These are phyloP conservation scores for Halesus radiatus DNA, from an alignment of 1,140 invertebrate genomes.

Conservation along the genomic window DNA sequence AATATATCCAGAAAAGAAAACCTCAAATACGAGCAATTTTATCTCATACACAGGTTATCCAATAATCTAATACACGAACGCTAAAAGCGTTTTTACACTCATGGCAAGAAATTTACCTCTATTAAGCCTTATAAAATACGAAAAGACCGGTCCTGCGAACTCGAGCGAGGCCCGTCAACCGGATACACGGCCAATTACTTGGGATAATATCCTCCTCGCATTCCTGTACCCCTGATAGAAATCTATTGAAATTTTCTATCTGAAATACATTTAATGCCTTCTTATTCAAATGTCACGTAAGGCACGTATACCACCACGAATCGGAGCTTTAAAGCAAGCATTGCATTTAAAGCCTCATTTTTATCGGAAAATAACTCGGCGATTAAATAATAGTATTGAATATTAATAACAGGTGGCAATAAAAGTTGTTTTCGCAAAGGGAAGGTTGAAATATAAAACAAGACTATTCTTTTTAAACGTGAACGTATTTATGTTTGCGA, in stretches of 20 bases:
- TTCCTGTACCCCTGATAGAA: constrained; percentile 19
- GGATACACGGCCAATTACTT: constrained; percentile 2
- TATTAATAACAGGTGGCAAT: background rate
- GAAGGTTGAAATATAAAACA: background rate
- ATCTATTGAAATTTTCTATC: constrained; percentile 27
- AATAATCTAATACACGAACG: too few species aligned
- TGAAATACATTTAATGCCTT: background rate
- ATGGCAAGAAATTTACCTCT: constrained; percentile 11
- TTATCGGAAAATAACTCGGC: background rate
- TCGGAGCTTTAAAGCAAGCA: background rate
- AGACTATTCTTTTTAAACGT: background rate
- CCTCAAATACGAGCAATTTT: too few species aligned
- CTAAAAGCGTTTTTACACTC: background rate
- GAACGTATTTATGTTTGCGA: too few species aligned
- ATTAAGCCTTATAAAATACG: constrained; percentile 10
- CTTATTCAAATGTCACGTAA: constrained; percentile 10
- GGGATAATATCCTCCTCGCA: constrained; percentile 6
- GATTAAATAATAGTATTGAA: background rate
- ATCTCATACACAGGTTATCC: too few species aligned
- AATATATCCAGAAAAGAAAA: too few species aligned
- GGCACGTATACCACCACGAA: background rate
- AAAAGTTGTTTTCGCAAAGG: background rate
- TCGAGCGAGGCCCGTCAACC: background rate
- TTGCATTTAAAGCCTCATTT: background rate
- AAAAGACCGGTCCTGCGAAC: background rate